Evolutionary conservation across 2,888 invertebrate genomes (phyloP), one percentile per base, ranked within the genome.

Genomic region (Leptopterna dolabrata): DNA sequence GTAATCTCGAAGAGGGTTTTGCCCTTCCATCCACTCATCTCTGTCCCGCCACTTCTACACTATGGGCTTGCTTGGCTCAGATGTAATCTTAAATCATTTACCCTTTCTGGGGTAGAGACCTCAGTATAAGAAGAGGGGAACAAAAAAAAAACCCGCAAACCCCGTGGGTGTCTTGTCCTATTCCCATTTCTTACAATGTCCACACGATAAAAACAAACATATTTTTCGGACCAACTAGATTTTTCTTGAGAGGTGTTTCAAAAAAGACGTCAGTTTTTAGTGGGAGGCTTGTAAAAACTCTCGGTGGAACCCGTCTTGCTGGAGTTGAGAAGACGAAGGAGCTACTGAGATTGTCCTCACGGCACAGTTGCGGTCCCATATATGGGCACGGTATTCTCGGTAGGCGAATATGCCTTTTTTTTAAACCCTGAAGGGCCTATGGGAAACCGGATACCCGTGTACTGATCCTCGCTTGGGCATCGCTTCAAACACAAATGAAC

Each of bases 1-100:
- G 81, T 81, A 81, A 78, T 51, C 81, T 81, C 30, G 81, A 63
- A 27, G 63, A 24, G 63, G 63, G 63, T 43, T 45, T 45, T 45
- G 78, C 45, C 78, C 78, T 47, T 45, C 78, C 41, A 27, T 43
- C 78, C 78, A 78, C 78, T 78, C 78, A 78, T 78, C 78, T 78
- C 45, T 78, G 78, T 24, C 78, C 78, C 41, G 78, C 45, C 78
- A 63, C 63, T 63, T 24, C 63, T 27, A 63, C 63, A 63, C 63
- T 63, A 27, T 24, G 27, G 63, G 27, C 24, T 24, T 63, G 63
- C 63, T 63, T 24, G n/a, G 4, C 63, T 19, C 63, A 63, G 63
- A 63, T 63, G 63, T 63, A 63, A 63, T 63, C 63, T 63, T 63
- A 63, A 63, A 63, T 63, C 63, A 63, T 63, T 63, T 63, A 63